phyloP scores from a whole-genome alignment of 2,797 vertebrate species.

The Urosaurus nigricauda region DNA sequence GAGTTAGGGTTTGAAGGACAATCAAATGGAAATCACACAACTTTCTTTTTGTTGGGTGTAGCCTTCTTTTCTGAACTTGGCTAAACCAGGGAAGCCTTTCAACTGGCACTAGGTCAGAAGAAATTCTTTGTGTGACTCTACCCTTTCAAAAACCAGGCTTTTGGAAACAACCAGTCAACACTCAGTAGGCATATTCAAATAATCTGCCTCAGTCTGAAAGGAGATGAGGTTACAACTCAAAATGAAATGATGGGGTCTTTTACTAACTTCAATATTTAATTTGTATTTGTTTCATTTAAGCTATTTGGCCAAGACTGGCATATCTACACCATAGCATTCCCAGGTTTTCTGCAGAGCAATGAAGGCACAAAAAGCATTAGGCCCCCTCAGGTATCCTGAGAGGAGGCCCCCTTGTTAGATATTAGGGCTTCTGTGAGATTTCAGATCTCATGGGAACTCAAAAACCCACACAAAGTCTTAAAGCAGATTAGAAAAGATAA shows the following conservation, averaged over 20 bases:
- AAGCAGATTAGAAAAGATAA: not conserved
- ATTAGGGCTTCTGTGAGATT: too few relatives aligned
- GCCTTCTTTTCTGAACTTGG: conserved; percentile 48
- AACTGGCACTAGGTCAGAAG: conserved; percentile 46
- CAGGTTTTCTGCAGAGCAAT: too few relatives aligned
- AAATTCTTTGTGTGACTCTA: conserved; percentile 58
- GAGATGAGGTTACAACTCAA: not conserved
- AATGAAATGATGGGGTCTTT: not conserved
- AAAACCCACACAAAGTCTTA: not conserved
- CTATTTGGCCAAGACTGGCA: not conserved
- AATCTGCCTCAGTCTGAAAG: conserved; percentile 18
- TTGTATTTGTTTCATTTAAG: not conserved
- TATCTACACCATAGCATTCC: too few relatives aligned
- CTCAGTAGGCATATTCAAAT: conserved; percentile 13
- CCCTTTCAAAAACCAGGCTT: conserved; percentile 23
- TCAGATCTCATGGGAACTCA: too few relatives aligned
- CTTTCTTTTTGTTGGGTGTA: conserved; percentile 32
- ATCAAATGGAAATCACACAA: conserved; percentile 34
- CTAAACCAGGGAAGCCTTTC: conserved; percentile 44
- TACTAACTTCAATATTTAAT: not conserved
- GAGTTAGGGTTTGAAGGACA: conserved; percentile 27
- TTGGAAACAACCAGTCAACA: conserved; percentile 31
- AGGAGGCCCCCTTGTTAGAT: too few relatives aligned
- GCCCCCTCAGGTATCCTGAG: too few relatives aligned
- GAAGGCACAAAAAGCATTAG: too few relatives aligned